Evolutionary conservation across 2,797 vertebrate genomes (phyloP), one percentile per base, ranked within the genome.

Genomic region (Sebastes melanostomus): DNA sequence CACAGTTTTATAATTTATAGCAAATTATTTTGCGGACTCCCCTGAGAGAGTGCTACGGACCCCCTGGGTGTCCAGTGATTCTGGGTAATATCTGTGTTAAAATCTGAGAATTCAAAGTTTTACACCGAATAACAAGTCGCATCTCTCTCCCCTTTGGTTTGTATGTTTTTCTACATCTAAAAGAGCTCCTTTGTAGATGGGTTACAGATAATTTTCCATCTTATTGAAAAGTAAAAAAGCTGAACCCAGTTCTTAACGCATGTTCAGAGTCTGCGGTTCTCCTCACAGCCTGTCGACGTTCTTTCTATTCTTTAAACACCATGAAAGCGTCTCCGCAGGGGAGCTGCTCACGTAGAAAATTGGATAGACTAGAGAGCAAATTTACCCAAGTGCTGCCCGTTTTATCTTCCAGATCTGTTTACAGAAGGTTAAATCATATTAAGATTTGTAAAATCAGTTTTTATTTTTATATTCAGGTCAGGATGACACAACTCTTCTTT

Each of bases 331-430:
- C 70, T 46, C 66, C 38, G 60, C 71, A 25, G 68, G 65, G 24
- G 46, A 72, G 72, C 63, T 50, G 7, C 46, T 86, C 75, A 16
- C 3, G n/a, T 34, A 36, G 63, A 72, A 84, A 81, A 84, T 14
- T 63, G 70, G 36, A 67, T 27, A 8, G 62, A 68, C 52, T 50
- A 38, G 30, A 68, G 52, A 55, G 58, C n/a, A 61, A 34, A 54
- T 75, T 30, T 8, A 75, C 55, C 27, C 46, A 62, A n/a, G 69
- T 42, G 58, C 50, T 71, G 20, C 7, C 42, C 8, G 77, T 56
- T 78, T 58, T 13, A 86, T 72, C 56, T 63, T 50, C 16, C 16
- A 42, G 8, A 74, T 81, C 30, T 65, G 62, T 75, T 84, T 34
- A 34, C 13, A 52, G 46, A 55, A 0, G 72, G 59, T 67, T 16